These are phyloP conservation scores for Lordiphosa fenestrarum DNA, from an alignment of 2,888 invertebrate species.

Conservation along the genomic window DNA sequence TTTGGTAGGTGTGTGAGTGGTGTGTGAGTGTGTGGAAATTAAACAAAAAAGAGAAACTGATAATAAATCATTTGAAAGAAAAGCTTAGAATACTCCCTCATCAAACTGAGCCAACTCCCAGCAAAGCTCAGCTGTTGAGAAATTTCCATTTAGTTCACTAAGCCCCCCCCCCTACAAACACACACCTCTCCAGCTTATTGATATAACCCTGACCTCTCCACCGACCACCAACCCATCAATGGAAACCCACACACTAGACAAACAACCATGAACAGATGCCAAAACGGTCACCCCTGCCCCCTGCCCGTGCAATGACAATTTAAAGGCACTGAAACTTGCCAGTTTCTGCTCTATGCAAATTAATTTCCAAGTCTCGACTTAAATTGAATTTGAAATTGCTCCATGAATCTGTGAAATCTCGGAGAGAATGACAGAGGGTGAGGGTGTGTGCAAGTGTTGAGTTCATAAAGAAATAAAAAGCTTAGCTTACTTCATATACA, in stretches of 20 bases:
- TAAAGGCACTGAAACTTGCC: background rate
- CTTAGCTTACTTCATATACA: background rate
- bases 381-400: constrained; percentile 28
- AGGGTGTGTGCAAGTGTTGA: constrained; percentile 1
- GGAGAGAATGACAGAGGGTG: background rate
- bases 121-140: no score
- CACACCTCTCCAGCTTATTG: constrained; percentile 3
- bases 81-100: no score
- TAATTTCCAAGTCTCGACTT: constrained; percentile 11
- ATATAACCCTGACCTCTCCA: constrained; percentile 14
- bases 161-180: background rate
- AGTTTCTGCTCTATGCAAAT: constrained; percentile 10
- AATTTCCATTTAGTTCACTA: no score
- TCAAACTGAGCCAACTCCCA: no score
- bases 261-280: background rate
- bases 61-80: background rate
- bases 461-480: constrained; percentile 5
- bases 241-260: constrained; percentile 3
- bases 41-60: background rate
- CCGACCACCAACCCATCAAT: background rate
- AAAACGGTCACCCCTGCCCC: background rate
- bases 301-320: constrained; percentile 7
- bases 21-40: constrained; percentile 8
- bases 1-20: constrained; percentile 5
- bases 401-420: constrained; percentile 11